Conservation (phyloP, 1,140 invertebrate species). For the Physella acuta region DNA sequence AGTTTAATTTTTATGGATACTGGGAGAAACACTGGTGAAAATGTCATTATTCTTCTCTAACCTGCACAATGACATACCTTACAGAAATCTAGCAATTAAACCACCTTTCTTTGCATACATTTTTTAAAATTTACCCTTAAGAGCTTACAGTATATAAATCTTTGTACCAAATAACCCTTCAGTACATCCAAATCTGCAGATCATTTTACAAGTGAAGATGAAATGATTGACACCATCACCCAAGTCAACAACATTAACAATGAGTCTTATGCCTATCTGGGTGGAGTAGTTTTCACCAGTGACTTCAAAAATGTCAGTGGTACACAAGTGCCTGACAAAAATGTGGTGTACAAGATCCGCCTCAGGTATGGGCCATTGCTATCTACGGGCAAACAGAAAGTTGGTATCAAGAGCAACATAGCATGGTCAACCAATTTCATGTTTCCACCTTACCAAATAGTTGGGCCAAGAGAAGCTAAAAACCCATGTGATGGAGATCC, state of each 20-base stretch:
- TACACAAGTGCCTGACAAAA: constrained; percentile 20
- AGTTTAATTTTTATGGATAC: too few relatives aligned
- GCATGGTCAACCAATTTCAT: constrained; percentile 71
- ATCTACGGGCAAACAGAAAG: constrained; percentile 54
- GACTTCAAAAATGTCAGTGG: constrained; percentile 30
- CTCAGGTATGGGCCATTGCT: constrained; percentile 68
- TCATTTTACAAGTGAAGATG: constrained; percentile 57
- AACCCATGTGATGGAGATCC: constrained; percentile 65
- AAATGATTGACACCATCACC: constrained; percentile 55
- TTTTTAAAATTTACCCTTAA: too few relatives aligned
- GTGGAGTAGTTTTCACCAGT: constrained; percentile 54
- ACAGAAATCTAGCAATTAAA: too few relatives aligned
- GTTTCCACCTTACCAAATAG: constrained; percentile 70
- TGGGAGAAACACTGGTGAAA: too few relatives aligned
- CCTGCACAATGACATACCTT: too few relatives aligned
- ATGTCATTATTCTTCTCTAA: too few relatives aligned
- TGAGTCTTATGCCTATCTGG: constrained; percentile 47
- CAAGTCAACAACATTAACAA: constrained; percentile 40
- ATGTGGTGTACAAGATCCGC: constrained; percentile 64
- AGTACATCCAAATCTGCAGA: too few relatives aligned
- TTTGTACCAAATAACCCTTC: too few relatives aligned
- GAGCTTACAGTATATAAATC: too few relatives aligned
- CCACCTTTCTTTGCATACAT: too few relatives aligned
- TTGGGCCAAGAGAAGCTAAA: constrained; percentile 67
- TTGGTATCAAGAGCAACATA: constrained; percentile 52